Conservation (phyloP, 2,113 vertebrate species). For the Microcebus tavaratra region DNA sequence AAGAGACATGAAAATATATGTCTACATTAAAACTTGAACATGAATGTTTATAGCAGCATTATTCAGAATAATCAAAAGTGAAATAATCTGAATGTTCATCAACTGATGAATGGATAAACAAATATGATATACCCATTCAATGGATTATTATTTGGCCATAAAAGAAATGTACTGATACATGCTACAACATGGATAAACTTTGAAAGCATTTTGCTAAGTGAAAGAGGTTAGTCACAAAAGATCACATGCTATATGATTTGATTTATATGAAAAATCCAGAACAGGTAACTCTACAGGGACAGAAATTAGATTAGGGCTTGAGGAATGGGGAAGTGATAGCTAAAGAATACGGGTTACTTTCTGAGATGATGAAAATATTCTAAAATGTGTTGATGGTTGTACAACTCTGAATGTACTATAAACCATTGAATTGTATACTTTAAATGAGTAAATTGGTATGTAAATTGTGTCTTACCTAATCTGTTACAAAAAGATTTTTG, state of each 20-base stretch:
- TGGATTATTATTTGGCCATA: background rate
- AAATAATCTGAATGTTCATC: background rate
- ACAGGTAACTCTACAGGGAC: background rate
- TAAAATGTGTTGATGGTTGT: background rate
- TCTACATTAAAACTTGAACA: background rate
- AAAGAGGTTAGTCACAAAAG: background rate
- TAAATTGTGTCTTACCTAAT: background rate
- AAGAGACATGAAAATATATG: slow-evolving; percentile 6
- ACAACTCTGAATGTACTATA: background rate
- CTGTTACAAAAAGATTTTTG: background rate
- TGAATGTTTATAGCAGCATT: slow-evolving; percentile 4
- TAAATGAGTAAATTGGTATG: background rate
- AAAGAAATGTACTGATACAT: background rate
- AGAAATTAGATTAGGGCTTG: background rate
- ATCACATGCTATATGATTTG: background rate
- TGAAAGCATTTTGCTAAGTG: background rate
- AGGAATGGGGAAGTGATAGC: background rate
- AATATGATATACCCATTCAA: background rate
- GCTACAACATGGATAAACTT: background rate
- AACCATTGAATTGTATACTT: background rate
- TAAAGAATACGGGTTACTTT: background rate
- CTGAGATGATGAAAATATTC: background rate
- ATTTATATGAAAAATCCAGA: background rate
- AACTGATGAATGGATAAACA: background rate
- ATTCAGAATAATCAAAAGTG: background rate